Evolutionary conservation across 2,113 vertebrate genomes (phyloP).

Genomic region (Rhinopomastus cyanomelas): DNA sequence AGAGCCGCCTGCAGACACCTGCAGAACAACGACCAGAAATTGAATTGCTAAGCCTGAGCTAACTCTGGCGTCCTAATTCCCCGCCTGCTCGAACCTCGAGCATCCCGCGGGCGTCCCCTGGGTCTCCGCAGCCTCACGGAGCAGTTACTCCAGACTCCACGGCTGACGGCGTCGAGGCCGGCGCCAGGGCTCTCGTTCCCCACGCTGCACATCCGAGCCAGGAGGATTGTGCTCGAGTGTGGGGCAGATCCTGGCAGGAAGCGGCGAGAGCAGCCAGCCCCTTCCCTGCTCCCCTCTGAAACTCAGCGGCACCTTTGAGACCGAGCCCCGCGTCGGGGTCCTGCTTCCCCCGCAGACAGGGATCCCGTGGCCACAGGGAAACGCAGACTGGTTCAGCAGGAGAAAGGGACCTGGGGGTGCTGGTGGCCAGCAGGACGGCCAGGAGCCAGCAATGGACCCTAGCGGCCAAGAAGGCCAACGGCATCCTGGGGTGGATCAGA

Average conservation of each 20-base stretch:
- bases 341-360: background rate
- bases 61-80: slow-evolving; percentile 69
- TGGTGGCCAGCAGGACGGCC: too few relatives aligned
- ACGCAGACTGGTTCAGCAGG: background rate
- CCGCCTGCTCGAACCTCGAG: slow-evolving; percentile 38
- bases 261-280: background rate
- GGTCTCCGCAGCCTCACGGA: background rate
- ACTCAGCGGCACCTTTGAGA: background rate
- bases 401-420: too few relatives aligned
- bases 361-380: background rate
- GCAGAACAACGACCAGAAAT: slow-evolving; percentile 73
- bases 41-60: slow-evolving; percentile 74
- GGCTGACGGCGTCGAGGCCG: too few relatives aligned
- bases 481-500: too few relatives aligned
- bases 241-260: background rate
- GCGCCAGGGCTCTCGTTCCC: slow-evolving; percentile 24
- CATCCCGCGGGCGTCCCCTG: slow-evolving; percentile 23
- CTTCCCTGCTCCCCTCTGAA: background rate
- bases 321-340: background rate
- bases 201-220: background rate
- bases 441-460: too few relatives aligned
- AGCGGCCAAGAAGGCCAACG: too few relatives aligned
- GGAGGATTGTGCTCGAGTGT: background rate
- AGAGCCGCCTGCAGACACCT: slow-evolving; percentile 72
- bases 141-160: slow-evolving; percentile 55